Conservation (phyloP, 2,113 vertebrate species). For the Pachyramphus minor region DNA sequence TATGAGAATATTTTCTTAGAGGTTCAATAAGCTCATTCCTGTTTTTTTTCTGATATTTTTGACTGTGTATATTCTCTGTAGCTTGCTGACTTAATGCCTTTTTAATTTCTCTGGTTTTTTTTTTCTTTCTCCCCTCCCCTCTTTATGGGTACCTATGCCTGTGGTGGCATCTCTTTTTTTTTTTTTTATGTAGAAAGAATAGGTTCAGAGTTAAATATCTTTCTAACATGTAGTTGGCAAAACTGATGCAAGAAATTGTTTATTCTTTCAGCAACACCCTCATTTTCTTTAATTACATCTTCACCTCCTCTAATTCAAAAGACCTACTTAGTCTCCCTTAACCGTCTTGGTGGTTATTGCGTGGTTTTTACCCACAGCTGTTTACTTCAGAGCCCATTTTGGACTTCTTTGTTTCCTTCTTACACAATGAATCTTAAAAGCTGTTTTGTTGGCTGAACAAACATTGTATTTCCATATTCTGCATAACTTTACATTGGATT, state of each 20-base stretch:
- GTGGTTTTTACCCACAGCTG: conserved; percentile 51
- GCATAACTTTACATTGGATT: conserved; percentile 34
- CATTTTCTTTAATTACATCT: conserved; percentile 52
- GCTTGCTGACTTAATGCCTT: neutral
- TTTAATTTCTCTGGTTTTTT: neutral
- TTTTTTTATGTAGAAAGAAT: neutral
- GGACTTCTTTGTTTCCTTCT: conserved; percentile 37
- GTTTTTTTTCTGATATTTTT: neutral
- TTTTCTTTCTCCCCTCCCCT: neutral
- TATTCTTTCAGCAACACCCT: conserved; percentile 46
- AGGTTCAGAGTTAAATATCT: neutral
- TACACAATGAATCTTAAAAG: conserved; percentile 37
- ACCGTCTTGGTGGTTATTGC: neutral
- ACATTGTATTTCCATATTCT: conserved; percentile 44
- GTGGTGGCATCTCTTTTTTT: neutral
- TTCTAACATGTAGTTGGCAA: neutral
- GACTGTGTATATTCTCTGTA: neutral
- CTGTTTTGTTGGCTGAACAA: conserved; percentile 49
- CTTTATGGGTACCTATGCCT: neutral
- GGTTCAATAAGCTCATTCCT: neutral
- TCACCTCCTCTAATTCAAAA: conserved; percentile 34
- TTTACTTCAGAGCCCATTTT: conserved; percentile 47
- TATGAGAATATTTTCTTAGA: neutral
- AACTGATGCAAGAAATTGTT: conserved; percentile 51
- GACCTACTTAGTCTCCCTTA: conserved; percentile 17